These are phyloP conservation scores for Gerris buenoi DNA, from an alignment of 1,140 invertebrate genomes.

Conservation along the genomic window DNA sequence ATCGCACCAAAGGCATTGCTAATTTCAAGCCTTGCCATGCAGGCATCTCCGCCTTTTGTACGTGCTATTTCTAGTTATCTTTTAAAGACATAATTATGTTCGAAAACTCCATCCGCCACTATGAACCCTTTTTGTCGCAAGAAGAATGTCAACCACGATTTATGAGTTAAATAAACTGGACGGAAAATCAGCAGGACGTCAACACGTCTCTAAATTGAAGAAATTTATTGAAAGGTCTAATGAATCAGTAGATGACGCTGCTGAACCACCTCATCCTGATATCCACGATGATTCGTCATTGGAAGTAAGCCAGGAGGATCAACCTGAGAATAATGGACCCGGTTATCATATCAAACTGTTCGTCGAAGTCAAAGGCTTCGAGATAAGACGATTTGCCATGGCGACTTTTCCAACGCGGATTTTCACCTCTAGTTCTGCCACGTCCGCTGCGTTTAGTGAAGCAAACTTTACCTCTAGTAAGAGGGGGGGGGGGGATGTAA, in stretches of 20 bases:
- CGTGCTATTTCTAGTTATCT: constrained; percentile 19
- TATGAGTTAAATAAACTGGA: background rate
- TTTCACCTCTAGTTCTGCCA: background rate
- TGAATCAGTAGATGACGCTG: background rate
- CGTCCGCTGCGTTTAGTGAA: background rate
- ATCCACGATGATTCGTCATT: background rate
- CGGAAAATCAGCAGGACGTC: background rate
- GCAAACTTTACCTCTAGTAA: background rate
- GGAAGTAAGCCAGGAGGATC: background rate
- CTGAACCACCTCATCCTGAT: background rate
- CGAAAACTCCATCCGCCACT: constrained; percentile 5
- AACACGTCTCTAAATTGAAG: background rate
- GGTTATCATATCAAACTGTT: background rate
- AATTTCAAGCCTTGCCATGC: constrained; percentile 26
- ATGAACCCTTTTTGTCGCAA: background rate
- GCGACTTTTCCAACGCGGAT: background rate
- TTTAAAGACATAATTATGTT: constrained; percentile 7
- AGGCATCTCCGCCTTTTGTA: constrained; percentile 11
- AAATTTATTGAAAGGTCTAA: background rate
- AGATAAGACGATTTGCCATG: background rate
- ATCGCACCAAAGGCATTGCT: constrained; percentile 26
- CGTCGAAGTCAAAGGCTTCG: background rate
- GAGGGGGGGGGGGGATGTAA: background rate
- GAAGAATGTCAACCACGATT: background rate
- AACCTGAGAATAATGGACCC: background rate